Percentiles rank a stretch among this genome's conserved stretches.
Evolutionary conservation across 2,888 invertebrate genomes (phyloP).

Genomic region (Eustalomyia histrio): DNA sequence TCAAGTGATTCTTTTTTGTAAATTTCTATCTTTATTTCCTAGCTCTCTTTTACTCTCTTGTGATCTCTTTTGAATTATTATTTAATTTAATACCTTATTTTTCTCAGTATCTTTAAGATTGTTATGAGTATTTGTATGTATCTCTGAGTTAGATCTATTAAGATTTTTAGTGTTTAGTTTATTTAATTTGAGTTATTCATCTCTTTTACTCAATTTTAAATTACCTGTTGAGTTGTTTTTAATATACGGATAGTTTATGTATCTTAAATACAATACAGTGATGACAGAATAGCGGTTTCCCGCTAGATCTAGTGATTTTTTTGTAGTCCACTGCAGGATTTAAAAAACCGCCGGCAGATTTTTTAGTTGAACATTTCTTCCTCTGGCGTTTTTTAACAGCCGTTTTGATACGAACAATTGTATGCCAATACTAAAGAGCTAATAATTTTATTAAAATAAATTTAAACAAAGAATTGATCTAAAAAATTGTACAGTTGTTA

Average conservation of each 20-base stretch:
- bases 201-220: constrained; percentile 2
- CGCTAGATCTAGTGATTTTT: no score
- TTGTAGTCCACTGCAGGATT: no score
- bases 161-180: neutral
- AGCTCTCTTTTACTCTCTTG: neutral
- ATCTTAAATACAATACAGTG: no score
- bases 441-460: no score
- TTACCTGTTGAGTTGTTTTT: constrained; percentile 37
- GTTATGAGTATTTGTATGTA: neutral
- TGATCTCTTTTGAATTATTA: neutral
- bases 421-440: no score
- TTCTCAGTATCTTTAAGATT: neutral
- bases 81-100: neutral
- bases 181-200: neutral
- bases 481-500: no score
- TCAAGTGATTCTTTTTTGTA: neutral
- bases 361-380: no score
- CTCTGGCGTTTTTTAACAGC: no score
- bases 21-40: neutral
- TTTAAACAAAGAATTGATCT: no score
- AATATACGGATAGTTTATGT: neutral
- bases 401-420: no score
- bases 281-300: no score
- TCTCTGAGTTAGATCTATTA: neutral
- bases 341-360: no score